A percentile compares a stretch with the other conserved stretches of the same genome.
These are phyloP conservation scores for Zosterops japonicus DNA, from an alignment of 2,113 vertebrate genomes.

Conservation along the genomic window DNA sequence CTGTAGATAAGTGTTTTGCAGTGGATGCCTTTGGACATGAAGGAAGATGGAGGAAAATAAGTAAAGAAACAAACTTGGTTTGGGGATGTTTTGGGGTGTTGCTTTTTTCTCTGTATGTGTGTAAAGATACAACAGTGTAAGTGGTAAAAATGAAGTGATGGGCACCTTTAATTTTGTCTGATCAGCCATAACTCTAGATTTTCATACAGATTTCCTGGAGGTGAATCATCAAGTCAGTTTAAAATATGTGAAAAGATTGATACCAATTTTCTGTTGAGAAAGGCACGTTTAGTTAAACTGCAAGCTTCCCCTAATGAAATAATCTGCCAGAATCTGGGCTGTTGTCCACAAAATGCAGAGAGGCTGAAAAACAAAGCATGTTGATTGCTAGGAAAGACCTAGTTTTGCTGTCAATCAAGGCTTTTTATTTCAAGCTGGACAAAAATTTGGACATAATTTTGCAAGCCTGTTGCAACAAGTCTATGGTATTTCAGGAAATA, in stretches of 20 bases:
- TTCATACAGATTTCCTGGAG: constrained; percentile 16
- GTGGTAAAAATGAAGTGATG: constrained; percentile 2
- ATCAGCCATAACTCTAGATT: background rate
- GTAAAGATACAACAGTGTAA: background rate
- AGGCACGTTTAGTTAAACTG: background rate
- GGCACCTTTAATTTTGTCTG: constrained; percentile 2
- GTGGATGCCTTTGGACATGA: background rate
- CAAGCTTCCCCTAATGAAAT: constrained; percentile 51
- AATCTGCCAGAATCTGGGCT: constrained; percentile 41
- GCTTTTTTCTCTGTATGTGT: background rate
- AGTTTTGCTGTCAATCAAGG: constrained; percentile 34
- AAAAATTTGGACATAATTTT: background rate
- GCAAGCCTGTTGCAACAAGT: background rate
- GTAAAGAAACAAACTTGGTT: background rate
- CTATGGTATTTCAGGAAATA: background rate
- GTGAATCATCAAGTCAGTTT: constrained; percentile 21
- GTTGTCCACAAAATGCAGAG: constrained; percentile 37
- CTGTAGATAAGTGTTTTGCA: background rate
- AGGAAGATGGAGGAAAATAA: background rate
- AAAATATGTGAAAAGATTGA: constrained; percentile 18
- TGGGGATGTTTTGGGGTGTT: background rate
- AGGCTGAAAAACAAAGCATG: constrained; percentile 39
- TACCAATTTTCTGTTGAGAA: constrained; percentile 34
- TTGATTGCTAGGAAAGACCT: constrained; percentile 42
- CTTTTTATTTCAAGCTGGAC: constrained; percentile 51